Base-by-base conservation (phyloP, 2,797 vertebrate species). In the Argentina silus region DNA sequence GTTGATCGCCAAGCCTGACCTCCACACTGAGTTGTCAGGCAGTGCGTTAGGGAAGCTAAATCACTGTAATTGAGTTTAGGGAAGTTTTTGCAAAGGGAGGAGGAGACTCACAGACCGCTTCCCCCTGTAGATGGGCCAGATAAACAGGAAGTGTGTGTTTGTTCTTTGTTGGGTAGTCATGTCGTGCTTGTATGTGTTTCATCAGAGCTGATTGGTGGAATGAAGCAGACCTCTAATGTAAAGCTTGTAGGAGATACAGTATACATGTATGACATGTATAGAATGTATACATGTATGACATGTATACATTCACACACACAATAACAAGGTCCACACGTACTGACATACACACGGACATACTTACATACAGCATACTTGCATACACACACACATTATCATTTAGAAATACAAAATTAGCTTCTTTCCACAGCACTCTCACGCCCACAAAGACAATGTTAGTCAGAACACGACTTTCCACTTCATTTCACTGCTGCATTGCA, bases 401-500 rank as follows among this genome's bases (percentile, higher is more conserved):
- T n/a, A 15, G 14, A 17, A 15, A 56, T 3, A 19, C 53, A 10
- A 21, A 23, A 11, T 1, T 27, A 6, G 19, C 3, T 59, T 27
- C 50, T 53, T 36, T 36, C n/a, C 56, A 10, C 45, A 11, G 9
- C 63, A 66, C 63, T 19, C 44, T 6, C 44, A 12, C 42, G 56
- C n/a, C 69, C 63, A 69, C 71, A 80, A 60, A 47, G 8, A 67
- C 63, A n/a, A 89, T 86, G 73, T 88, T 88, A 84, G 81, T 84
- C 69, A 59, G 78, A 78, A 63, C 7, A 74, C 81, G 43, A 69
- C 76, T 87, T 76, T 69, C 59, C 56, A 66, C 80, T 70, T 84
- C 70, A 47, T 87, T 82, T 85, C 64, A 75, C 74, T 90, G 81
- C 85, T 92, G 88, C 90, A 91, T 85, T 92, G 91, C 91, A 91